These are phyloP conservation scores for Autographa gamma DNA, from an alignment of 2,888 invertebrate genomes.

Conservation along the genomic window DNA sequence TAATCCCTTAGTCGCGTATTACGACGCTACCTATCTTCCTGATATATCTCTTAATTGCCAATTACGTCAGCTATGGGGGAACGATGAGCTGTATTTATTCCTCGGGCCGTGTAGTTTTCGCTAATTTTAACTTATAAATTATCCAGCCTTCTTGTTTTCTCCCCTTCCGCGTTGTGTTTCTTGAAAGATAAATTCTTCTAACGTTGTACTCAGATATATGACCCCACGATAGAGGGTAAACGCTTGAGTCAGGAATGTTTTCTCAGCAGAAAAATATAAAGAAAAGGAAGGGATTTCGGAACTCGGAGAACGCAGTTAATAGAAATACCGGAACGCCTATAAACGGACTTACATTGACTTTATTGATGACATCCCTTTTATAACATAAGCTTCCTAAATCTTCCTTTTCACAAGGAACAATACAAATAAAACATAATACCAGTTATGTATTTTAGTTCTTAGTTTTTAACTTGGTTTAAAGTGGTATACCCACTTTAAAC, in stretches of 20 bases:
- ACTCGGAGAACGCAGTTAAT: conserved; percentile 4
- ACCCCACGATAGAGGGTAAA: conserved; percentile 1
- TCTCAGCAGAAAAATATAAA: conserved; percentile 4
- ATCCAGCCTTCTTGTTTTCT: not conserved
- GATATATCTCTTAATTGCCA: conserved; percentile 49
- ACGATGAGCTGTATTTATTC: conserved; percentile 35
- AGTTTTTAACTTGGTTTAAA: not conserved
- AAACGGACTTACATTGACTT: not conserved
- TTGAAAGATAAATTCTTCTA: not conserved
- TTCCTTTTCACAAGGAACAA: not conserved
- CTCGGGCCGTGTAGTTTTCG: not conserved
- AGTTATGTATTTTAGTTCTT: not conserved
- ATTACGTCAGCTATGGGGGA: conserved; percentile 28
- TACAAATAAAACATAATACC: not conserved
- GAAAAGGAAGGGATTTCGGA: conserved; percentile 4
- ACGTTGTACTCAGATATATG: not conserved
- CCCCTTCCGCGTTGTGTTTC: not conserved
- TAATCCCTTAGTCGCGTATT: conserved; percentile 36
- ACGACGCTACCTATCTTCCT: conserved; percentile 18
- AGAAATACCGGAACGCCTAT: conserved; percentile 1
- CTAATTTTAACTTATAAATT: not conserved
- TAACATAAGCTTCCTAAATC: not conserved
- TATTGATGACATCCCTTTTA: conserved; percentile 3
- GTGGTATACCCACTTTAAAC: no score
- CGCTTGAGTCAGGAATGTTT: not conserved